Percentiles rank a stretch among this genome's conserved stretches.
phyloP scores from a whole-genome alignment of 2,888 invertebrate genomes.

The Pyrocoelia pectoralis region DNA sequence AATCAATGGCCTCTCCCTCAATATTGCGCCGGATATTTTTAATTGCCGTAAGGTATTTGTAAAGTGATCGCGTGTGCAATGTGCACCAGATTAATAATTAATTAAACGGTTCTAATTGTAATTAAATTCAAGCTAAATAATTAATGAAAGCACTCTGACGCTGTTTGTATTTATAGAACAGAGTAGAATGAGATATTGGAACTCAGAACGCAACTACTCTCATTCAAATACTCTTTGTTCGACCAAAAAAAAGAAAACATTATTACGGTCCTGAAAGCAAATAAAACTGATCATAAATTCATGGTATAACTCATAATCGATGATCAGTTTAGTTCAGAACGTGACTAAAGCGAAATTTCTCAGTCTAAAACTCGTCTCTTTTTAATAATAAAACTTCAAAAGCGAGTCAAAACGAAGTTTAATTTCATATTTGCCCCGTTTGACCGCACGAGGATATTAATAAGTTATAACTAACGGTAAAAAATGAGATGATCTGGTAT shows the following conservation, averaged over 20 bases:
- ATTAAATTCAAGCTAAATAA: slow-evolving; percentile 2
- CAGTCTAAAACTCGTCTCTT: slow-evolving; percentile 29
- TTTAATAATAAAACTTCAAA: slow-evolving; percentile 29
- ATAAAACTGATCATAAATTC: slow-evolving; percentile 43
- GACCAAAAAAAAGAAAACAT: neutral
- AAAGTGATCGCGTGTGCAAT: slow-evolving; percentile 36
- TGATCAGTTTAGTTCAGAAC: slow-evolving; percentile 44
- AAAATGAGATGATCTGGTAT: neutral
- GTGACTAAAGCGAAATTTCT: slow-evolving; percentile 44
- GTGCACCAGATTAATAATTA: slow-evolving; percentile 36
- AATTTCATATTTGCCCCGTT: slow-evolving; percentile 20
- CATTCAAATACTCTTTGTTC: slow-evolving; percentile 2
- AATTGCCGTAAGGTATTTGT: slow-evolving; percentile 33
- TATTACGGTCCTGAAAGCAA: slow-evolving; percentile 28
- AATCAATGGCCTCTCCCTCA: slow-evolving; percentile 5
- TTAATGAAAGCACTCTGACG: slow-evolving; percentile 7
- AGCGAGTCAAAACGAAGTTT: slow-evolving; percentile 23
- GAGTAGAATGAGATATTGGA: slow-evolving; percentile 13
- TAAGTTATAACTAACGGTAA: neutral
- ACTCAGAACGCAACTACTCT: slow-evolving; percentile 3
- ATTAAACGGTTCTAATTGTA: slow-evolving; percentile 20
- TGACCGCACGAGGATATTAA: neutral
- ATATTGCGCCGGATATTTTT: slow-evolving; percentile 26
- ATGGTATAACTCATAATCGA: slow-evolving; percentile 45
- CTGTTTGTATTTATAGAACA: slow-evolving; percentile 18